Base-by-base conservation (phyloP, 2,888 invertebrate genomes). In the Agriopis marginaria region DNA sequence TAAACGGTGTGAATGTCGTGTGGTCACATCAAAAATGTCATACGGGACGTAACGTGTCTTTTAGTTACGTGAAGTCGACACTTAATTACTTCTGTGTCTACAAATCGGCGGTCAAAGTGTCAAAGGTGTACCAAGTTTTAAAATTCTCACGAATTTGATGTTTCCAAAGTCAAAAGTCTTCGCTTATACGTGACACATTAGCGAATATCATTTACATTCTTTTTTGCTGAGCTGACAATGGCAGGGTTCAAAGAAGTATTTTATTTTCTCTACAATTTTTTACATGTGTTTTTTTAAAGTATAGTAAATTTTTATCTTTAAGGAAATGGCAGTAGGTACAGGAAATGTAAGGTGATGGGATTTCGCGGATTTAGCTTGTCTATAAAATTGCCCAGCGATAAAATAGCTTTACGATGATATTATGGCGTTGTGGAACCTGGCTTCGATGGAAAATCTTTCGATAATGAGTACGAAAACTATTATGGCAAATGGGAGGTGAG, bases 31-130 rank as follows among this genome's bases (percentile, higher is more conserved):
- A 54, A 76, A 76, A 78, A 77, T 75, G 72, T 75, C 77, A 76
- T 79, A 74, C 69, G 75, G 63, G 69, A 67, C 66, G 75, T 79
- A 76, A 79, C 71, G 77, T 82, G 76, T 73, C 72, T 62, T 69
- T 65, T 68, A 9, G 75, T 78, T 84, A 82, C 82, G 81, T 82
- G 84, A 81, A 84, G 75, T 77, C 74, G 77, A 74, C 77, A 78
- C 83, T 88, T 90, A 91, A 91, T 91, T 90, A 91, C 86, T 78
- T 72, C 74, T 77, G 75, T 75, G 80, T 79, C 81, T 78, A 83
- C 80, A 85, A 82, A 76, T 80, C 78, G 75, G 60, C 74, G 71
- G 73, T 64, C 75, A 76, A 77, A 76, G 81, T 84, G 91, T 91
- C 91, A 91, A 89, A 92, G 90, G 90, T 90, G 83, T 73, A 70